Percentiles rank a stretch among this genome's conserved stretches.
phyloP scores from a whole-genome alignment of 2,888 invertebrate genomes.

The Caenorhabditis afra region DNA sequence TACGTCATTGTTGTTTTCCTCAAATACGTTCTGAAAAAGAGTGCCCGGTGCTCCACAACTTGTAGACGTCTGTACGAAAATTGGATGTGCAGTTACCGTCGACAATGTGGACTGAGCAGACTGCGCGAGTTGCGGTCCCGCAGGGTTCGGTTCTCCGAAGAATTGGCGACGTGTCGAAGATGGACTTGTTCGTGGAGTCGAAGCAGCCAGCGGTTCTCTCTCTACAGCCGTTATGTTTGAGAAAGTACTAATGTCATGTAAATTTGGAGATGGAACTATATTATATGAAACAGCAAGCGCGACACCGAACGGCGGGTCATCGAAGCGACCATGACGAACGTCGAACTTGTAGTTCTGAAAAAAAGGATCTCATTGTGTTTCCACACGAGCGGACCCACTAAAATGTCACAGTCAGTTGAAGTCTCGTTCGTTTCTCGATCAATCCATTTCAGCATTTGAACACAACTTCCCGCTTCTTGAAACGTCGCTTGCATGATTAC shows the following conservation, averaged over 20 bases:
- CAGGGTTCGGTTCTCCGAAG: not conserved
- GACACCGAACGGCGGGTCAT: not conserved
- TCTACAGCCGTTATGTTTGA: not conserved
- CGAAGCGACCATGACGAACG: not conserved
- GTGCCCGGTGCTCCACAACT: too few species aligned
- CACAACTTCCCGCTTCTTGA: not conserved
- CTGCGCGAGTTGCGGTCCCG: too few species aligned
- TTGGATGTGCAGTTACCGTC: too few species aligned
- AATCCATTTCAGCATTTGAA: not conserved
- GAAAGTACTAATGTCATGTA: too few species aligned
- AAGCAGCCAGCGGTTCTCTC: not conserved
- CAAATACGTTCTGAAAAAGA: too few species aligned
- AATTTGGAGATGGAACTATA: too few species aligned
- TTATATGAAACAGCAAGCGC: not conserved
- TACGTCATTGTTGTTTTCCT: not conserved
- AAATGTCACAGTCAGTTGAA: not conserved
- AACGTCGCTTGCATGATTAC: conserved; percentile 6
- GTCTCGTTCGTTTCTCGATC: conserved; percentile 7
- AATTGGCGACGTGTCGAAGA: not conserved
- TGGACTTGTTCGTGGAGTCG: not conserved
- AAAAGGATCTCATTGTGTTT: not conserved
- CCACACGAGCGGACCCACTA: not conserved
- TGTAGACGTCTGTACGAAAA: too few species aligned
- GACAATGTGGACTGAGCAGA: too few species aligned
- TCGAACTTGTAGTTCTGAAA: conserved; percentile 18